Evolutionary conservation across 2,797 vertebrate species (phyloP), one percentile per base, ranked within the genome.

Genomic region (Crocidura indochinensis): DNA sequence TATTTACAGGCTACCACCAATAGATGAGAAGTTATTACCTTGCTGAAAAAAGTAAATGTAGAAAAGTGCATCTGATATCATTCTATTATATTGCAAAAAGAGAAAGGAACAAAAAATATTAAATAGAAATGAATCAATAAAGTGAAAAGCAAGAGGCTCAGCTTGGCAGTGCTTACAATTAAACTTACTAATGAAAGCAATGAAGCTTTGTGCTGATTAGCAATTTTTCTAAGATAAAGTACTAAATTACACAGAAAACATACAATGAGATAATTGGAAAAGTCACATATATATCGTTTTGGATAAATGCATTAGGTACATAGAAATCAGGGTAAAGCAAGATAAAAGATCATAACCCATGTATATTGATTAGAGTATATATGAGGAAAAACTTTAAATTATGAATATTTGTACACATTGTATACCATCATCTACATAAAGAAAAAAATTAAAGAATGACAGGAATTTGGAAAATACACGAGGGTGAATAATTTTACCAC

Each of bases 301-400:
- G 38, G 10, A 17, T 22, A 72, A 20, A 46, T 46, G 29, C 20
- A 64, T 73, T 72, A 76, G 26, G 75, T 46, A 71, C 86, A 67
- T 26, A 83, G 38, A 67, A 84, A n/a, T 53, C n/a, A 69, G 84
- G 26, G 29, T 2, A 22, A 11, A 11, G 72, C 47, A 76, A 26
- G 47, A 22, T 62, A 78, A 83, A n/a, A 64, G 31, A 81, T 17
- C 31, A 82, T 64, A 27, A 0, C 24, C 27, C n/a, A 20, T 17
- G 26, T 20, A 78, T 15, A 62, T 7, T 86, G 51, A 69, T 22
- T 71, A 46, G 9, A 89, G 80, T 10, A 76, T n/a, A 24, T 60
- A 68, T 20, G 6, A 62, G n/a, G 19, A 89, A 83, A 87, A 91
- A 44, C 12, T 5, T 76, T 85, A 92, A 88, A 84, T 73, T 49